These are phyloP conservation scores for Erannis defoliaria DNA, from an alignment of 2,888 invertebrate species.

Conservation along the genomic window DNA sequence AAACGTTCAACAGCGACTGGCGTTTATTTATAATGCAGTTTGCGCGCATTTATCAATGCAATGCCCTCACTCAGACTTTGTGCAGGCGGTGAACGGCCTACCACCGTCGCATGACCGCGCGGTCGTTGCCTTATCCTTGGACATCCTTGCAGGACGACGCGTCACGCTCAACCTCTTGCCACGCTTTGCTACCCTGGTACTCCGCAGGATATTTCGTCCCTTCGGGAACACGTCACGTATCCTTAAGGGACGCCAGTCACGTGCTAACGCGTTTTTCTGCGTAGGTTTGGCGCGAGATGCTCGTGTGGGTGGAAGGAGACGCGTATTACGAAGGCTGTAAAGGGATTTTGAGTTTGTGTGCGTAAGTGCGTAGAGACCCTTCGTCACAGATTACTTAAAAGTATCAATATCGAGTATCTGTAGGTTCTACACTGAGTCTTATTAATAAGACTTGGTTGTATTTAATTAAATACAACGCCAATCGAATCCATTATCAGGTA, in stretches of 20 bases:
- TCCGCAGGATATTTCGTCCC: slow-evolving; percentile 87
- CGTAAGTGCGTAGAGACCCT: slow-evolving; percentile 31
- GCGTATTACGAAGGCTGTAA: slow-evolving; percentile 29
- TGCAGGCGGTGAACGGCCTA: slow-evolving; percentile 65
- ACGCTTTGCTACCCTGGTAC: slow-evolving; percentile 79
- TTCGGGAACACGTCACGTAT: slow-evolving; percentile 79
- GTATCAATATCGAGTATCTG: not conserved
- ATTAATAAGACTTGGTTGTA: no score
- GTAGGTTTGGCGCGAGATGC: slow-evolving; percentile 12
- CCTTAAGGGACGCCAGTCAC: slow-evolving; percentile 66
- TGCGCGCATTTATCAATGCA: slow-evolving; percentile 44
- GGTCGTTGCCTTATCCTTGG: slow-evolving; percentile 83
- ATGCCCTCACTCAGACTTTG: slow-evolving; percentile 39
- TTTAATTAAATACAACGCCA: no score
- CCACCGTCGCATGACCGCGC: slow-evolving; percentile 53
- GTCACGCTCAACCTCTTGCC: slow-evolving; percentile 64
- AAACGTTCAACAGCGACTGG: slow-evolving; percentile 14
- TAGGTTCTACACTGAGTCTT: no score
- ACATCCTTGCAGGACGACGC: slow-evolving; percentile 83
- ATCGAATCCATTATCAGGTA: no score
- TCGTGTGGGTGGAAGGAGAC: slow-evolving; percentile 41
- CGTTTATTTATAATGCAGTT: slow-evolving; percentile 25
- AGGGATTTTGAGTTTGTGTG: slow-evolving; percentile 40
- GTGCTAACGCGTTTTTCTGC: slow-evolving; percentile 37
- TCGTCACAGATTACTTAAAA: slow-evolving; percentile 22